A percentile compares a stretch with the other conserved stretches of the same genome.
Conservation (phyloP, 2,113 vertebrate genomes). For the Mobula hypostoma region DNA sequence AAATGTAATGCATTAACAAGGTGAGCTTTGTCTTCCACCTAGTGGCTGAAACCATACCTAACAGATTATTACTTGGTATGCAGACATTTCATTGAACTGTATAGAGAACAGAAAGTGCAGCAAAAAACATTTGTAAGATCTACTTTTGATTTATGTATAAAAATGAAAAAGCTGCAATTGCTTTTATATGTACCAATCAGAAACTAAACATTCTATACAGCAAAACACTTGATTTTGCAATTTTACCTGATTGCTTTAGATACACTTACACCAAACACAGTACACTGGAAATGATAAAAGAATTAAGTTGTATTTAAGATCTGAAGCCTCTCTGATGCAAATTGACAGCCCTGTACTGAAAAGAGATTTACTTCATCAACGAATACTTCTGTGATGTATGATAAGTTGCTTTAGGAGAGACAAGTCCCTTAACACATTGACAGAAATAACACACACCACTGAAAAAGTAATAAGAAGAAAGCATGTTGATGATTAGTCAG, state of each 20-base stretch:
- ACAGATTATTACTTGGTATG: background rate
- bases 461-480: slow-evolving; percentile 34
- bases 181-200: background rate
- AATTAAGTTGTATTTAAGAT: slow-evolving; percentile 36
- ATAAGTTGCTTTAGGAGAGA: slow-evolving; percentile 37
- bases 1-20: background rate
- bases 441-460: slow-evolving; percentile 33
- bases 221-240: background rate
- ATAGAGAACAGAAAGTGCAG: background rate
- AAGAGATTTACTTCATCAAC: slow-evolving; percentile 31
- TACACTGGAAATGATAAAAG: background rate
- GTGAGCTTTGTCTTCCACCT: background rate
- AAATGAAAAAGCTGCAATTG: background rate
- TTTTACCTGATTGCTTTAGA: background rate
- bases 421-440: slow-evolving; percentile 34
- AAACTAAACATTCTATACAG: background rate
- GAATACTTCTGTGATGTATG: slow-evolving; percentile 26
- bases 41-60: background rate
- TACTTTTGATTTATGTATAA: background rate
- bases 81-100: background rate
- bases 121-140: background rate
- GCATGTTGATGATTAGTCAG: slow-evolving; percentile 34
- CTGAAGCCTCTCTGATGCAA: slow-evolving; percentile 31
- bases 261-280: background rate
- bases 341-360: slow-evolving; percentile 31